Evolutionary conservation across 2,888 invertebrate genomes (phyloP), one percentile per base, ranked within the genome.

Genomic region (Drosophila koepferae): DNA sequence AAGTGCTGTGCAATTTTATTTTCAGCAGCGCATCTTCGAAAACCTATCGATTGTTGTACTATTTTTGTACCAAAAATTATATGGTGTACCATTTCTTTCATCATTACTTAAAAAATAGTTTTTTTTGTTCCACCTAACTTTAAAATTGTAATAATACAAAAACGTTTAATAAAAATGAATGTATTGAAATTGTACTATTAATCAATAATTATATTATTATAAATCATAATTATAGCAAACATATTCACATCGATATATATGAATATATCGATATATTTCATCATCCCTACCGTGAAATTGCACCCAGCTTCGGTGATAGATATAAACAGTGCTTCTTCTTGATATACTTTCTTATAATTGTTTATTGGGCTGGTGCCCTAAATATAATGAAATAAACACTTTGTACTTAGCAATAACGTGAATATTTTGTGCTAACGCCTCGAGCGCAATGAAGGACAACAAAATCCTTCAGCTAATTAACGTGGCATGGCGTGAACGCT

Each of bases 401-500:
- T 2, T 3, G 2, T 16, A 16, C 31, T 54, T 14, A n/a, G 31
- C n/a, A 61, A 28, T 28, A 54, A 63, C 31, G 56, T 51, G 28
- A 51, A 56, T 36, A 53, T 40, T 20, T 12, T 9, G 60, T 20
- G 9, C 3, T 6, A 34, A 20, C 18, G 61, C 31, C 16, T 8
- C 7, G 20, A 51, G 55, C 59, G 65, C 44, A n/a, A 92, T 92
- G 92, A 92, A 92, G 82, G 92, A 93, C 65, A 91, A 86, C 64
- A 92, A 94, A 81, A 96, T 97, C 96, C 96, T 96, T 92, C 83
- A 92, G 63, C 91, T 92, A 75, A 90, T 93, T 60, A 87, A 93
- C 38, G 91, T 92, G 92, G 99, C 98, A 55, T 99, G 99, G 99
- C 95, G 98, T 84, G 98, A 99, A 93, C 94, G 99, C 72, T 99